Percentiles rank a stretch among this genome's conserved stretches.
These are phyloP conservation scores for Apostichopus japonicus DNA, from an alignment of 35 echinoderm and acorn worm genomes.

Conservation along the genomic window DNA sequence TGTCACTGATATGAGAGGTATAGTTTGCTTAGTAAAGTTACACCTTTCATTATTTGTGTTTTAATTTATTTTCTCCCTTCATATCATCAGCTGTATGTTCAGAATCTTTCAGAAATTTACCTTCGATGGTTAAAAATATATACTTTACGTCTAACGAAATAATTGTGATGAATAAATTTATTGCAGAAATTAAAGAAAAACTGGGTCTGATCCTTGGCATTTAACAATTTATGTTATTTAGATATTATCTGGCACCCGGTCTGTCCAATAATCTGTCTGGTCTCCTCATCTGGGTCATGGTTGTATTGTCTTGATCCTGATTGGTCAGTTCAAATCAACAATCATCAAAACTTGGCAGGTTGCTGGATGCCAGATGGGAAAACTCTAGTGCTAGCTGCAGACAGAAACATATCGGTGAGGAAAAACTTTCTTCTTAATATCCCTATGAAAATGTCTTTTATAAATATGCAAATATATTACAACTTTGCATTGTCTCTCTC, in stretches of 20 bases:
- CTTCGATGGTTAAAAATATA: not conserved
- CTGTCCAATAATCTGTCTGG: not conserved
- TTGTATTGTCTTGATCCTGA: constrained; percentile 1
- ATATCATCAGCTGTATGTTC: not conserved
- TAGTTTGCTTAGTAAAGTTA: not conserved
- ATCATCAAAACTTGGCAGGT: not conserved
- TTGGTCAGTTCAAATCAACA: not conserved
- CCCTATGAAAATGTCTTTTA: too few relatives aligned
- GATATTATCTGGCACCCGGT: constrained; percentile 25
- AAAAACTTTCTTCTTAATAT: too few relatives aligned
- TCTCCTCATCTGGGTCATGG: not conserved
- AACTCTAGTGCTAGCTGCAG: not conserved
- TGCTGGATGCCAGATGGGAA: constrained; percentile 28
- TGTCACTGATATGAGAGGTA: not conserved
- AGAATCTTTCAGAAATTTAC: not conserved
- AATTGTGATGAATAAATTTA: not conserved
- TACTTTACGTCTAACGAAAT: not conserved
- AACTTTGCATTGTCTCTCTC: too few relatives aligned
- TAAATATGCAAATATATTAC: too few relatives aligned
- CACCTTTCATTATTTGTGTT: not conserved
- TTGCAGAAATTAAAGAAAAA: not conserved
- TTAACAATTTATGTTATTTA: not conserved
- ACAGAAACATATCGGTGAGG: not conserved
- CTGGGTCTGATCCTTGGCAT: not conserved
- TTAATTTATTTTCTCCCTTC: not conserved